Conservation (phyloP, 1,140 invertebrate species). For the Meloidogyne hapla region DNA sequence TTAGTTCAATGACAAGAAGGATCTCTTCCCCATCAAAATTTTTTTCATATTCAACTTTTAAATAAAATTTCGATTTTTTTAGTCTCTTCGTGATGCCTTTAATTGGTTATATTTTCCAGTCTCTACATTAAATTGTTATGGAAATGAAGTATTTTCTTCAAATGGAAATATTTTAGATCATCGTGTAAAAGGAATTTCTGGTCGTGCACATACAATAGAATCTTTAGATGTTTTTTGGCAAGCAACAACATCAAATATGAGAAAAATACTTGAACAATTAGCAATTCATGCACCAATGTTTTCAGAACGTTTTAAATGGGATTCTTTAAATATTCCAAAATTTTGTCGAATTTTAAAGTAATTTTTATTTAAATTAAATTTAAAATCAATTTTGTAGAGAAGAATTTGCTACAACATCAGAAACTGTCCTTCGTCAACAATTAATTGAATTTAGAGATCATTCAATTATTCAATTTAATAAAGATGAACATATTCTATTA, state of each 20-base stretch:
- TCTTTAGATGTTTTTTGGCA: conserved; percentile 36
- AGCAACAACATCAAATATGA: conserved; percentile 32
- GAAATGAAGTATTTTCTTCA: conserved; percentile 18
- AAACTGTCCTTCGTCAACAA: conserved; percentile 29
- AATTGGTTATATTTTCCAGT: conserved; percentile 28
- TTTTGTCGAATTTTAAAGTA: conserved; percentile 35
- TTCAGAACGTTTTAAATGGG: conserved; percentile 5
- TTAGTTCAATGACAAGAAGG: too few species aligned
- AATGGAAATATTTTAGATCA: conserved; percentile 20
- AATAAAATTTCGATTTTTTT: neutral
- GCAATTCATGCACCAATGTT: conserved; percentile 25
- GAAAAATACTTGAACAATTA: conserved; percentile 38
- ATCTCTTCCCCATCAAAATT: too few species aligned
- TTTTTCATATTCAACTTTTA: too few species aligned
- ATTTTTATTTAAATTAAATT: conserved; percentile 11
- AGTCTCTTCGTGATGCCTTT: conserved; percentile 31
- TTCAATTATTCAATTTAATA: conserved; percentile 27
- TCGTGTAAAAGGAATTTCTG: conserved; percentile 2
- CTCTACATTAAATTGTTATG: conserved; percentile 28
- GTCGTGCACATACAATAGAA: conserved; percentile 13
- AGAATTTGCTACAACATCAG: conserved; percentile 33
- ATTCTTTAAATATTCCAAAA: conserved; percentile 19
- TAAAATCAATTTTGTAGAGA: conserved; percentile 19
- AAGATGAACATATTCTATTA: conserved; percentile 27
- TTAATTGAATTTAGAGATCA: conserved; percentile 33